Evolutionary conservation across 2,888 invertebrate species (phyloP).

Genomic region (Scaeva pyrastri): DNA sequence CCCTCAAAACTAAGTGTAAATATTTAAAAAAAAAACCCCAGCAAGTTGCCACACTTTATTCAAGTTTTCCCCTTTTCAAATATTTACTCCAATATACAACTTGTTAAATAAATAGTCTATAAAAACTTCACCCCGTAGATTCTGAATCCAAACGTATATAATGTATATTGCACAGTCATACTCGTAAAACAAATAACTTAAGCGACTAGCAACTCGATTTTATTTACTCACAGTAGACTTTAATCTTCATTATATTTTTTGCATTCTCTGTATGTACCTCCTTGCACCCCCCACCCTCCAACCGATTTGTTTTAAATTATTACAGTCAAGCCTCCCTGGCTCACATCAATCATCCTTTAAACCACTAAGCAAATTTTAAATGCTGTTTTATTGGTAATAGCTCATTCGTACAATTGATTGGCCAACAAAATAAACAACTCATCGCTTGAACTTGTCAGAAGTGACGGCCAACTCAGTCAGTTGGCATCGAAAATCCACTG

Average conservation of each 20-base stretch:
- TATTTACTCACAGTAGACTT: not conserved
- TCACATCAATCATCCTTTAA: not conserved
- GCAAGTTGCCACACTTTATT: not conserved
- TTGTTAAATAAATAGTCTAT: not conserved
- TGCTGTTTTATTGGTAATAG: not conserved
- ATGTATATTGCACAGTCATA: not conserved
- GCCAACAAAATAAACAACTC: not conserved
- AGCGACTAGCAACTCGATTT: slow-evolving; percentile 4
- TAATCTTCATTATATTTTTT: not conserved
- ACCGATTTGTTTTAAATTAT: not conserved
- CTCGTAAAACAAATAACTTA: slow-evolving; percentile 5
- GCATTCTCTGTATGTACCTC: not conserved
- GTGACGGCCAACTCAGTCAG: not conserved
- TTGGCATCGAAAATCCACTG: slow-evolving; percentile 37
- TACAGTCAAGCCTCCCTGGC: not conserved
- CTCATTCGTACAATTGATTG: not conserved
- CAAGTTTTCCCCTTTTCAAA: not conserved
- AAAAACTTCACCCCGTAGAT: not conserved
- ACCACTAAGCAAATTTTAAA: not conserved
- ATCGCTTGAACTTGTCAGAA: slow-evolving; percentile 1
- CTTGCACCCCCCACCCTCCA: too few species aligned
- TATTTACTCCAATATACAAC: not conserved
- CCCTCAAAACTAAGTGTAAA: not conserved
- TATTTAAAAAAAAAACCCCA: not conserved
- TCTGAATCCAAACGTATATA: too few species aligned